Percentiles rank a stretch among this genome's conserved stretches.
Evolutionary conservation across 2,888 invertebrate species (phyloP).

Genomic region (Blastobasis lacticolella): DNA sequence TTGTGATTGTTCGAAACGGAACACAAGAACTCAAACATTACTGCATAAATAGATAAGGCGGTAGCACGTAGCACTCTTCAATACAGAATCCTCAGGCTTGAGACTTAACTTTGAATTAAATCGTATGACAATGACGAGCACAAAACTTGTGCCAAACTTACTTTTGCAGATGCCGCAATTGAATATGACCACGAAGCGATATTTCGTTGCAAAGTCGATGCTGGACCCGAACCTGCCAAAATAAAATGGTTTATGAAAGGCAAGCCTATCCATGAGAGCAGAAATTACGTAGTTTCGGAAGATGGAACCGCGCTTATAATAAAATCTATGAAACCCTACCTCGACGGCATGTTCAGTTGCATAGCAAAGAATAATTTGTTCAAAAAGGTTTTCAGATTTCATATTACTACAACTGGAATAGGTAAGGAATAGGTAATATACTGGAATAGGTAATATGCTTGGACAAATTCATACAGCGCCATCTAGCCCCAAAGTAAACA

Average conservation of each 20-base stretch:
- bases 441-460: no score
- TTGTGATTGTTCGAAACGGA: no score
- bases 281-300: slow-evolving; percentile 19
- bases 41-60: no score
- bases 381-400: slow-evolving; percentile 17
- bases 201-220: slow-evolving; percentile 27
- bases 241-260: slow-evolving; percentile 30
- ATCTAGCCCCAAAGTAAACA: neutral
- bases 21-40: no score
- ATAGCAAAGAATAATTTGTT: slow-evolving; percentile 22
- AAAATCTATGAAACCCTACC: slow-evolving; percentile 22
- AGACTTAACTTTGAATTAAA: no score
- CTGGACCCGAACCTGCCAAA: slow-evolving; percentile 26
- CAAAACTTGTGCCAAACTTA: no score
- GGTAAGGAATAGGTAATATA: no score
- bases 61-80: no score
- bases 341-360: slow-evolving; percentile 27
- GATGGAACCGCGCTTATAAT: slow-evolving; percentile 26
- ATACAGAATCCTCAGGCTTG: no score
- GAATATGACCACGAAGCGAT: slow-evolving; percentile 20
- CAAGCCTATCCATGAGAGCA: slow-evolving; percentile 11
- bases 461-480: no score
- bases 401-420: slow-evolving; percentile 24
- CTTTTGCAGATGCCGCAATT: slow-evolving; percentile 24
- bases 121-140: no score